Evolutionary conservation across 2,888 invertebrate genomes (phyloP), one percentile per base, ranked within the genome.

Genomic region (Actias luna): DNA sequence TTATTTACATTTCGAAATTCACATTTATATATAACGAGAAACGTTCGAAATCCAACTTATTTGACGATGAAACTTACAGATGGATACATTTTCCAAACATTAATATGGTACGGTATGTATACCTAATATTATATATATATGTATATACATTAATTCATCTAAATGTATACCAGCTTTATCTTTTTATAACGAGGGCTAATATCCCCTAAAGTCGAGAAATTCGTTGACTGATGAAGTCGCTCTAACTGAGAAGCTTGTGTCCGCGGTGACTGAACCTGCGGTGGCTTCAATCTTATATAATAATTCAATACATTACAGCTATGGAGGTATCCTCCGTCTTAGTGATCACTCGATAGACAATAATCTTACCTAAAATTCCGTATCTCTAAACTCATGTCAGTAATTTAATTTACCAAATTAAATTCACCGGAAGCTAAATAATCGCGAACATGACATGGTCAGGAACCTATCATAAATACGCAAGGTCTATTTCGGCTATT

Each of bases 1-100:
- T 91, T 92, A 92, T 92, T 91, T 91, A 92, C 91, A 92, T 86
- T 84, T 88, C 87, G 83, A 89, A 90, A 88, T 87, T 88, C 88
- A 90, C 89, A 91, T 85, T 88, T 81, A 87, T 87, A 82, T 85
- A 85, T 86, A 88, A 87, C 86, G 88, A 87, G 79, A 82, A 82
- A 80, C 79, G 75, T 81, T 76, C 80, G 82, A 81, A 76, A 70
- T 78, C 74, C 76, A 73, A 74, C 77, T 83, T 75, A 79, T 78
- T 80, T 73, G 82, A 71, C 82, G 79, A 79, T 79, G 82, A 83
- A 77, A 84, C 79, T n/a, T 84, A 85, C 83, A 82, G 77, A 75
- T 82, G 79, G 82, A 76, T 73, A 74, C 18, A 46, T 55, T 55
- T 52, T 55, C 33, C 5, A 16, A 55, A 29, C 27, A 52, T 16